Evolutionary conservation across 2,888 invertebrate genomes (phyloP), one percentile per base, ranked within the genome.

Genomic region (Cheilosia urbana): DNA sequence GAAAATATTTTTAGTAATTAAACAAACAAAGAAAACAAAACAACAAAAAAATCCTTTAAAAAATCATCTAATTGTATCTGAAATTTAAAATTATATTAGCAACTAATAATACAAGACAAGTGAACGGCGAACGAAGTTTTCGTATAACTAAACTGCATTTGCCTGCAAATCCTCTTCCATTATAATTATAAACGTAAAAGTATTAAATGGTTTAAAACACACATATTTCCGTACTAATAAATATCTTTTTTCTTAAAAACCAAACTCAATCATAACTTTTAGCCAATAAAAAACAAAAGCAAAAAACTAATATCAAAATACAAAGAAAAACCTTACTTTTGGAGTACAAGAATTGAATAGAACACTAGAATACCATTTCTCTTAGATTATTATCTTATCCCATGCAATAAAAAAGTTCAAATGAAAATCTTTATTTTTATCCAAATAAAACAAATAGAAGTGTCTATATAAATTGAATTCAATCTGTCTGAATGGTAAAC

Each of bases 91-190:
- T 75, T 79, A 65, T 60, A 65, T 60, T 62, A 63, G 78, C n/a
- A 30, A 75, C 19, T 55, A 62, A 62, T 21, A 53, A 51, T 42
- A 21, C 37, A 42, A 83, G 19, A 17, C 47, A 17, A 63, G 37
- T 72, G 27, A 79, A 84, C 53, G 45, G 72, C 79, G 68, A 62
- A 78, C 34, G 55, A 57, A 75, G 69, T 72, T 83, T 63, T 73
- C 49, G 58, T 55, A 55, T 66, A 55, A 75, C 57, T 79, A 75
- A 77, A 55, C 40, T 75, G 65, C 75, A 73, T 84, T 79, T 76
- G 65, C 81, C 81, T 72, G 81, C 72, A 68, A 79, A 76, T 85
- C 85, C 85, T 81, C 85, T 85, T 85, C 85, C 81, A 85, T 73
- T 57, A 21, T 57, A 65, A 66, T 58, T 57, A 71, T 24, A 80